Evolutionary conservation across 2,888 invertebrate species (phyloP), one percentile per base, ranked within the genome.

Genomic region (Heliconius ethilla): DNA sequence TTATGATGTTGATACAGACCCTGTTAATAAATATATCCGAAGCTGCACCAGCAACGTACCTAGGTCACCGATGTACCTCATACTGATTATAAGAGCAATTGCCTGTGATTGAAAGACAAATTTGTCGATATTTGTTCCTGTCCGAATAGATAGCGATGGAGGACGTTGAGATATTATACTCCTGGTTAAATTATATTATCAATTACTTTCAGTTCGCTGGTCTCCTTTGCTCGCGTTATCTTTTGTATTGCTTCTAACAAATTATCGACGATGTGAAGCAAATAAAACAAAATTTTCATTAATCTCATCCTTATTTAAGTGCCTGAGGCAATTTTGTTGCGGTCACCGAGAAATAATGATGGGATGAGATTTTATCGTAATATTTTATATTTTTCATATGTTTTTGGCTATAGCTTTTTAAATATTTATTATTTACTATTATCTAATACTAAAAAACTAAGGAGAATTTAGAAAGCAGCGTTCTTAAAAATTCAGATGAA

Each of bases 151-250:
- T 91, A 89, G 89, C 88, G 85, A 86, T 85, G 84, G 86, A 83
- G 83, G 90, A 91, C 91, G 87, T 86, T 87, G 91, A 91, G 88
- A 88, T 91, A 92, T 92, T 89, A 89, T 90, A 87, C 90, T 51
- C 89, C 89, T 88, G 88, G 88, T 91, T 91, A 91, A 91, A 91
- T 91, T 91, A 90, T 91, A 89, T 92, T 90, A 89, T 88, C 90
- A 89, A 92, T 91, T 90, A 90, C 86, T 88, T 88, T 87, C 86
- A 86, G 87, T 89, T 89, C 90, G 86, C 85, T 85, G 88, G 86
- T 73, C 62, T 76, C 33, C 69, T 82, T 86, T 84, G 82, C 79
- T 82, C 80, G 83, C 85, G 87, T 90, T 91, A 89, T 88, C 88
- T 89, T 87, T 89, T 86, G 84, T 86, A 82, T 82, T 84, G 83